phyloP scores from a whole-genome alignment of 1,140 invertebrate genomes.

The Drusus annulatus region DNA sequence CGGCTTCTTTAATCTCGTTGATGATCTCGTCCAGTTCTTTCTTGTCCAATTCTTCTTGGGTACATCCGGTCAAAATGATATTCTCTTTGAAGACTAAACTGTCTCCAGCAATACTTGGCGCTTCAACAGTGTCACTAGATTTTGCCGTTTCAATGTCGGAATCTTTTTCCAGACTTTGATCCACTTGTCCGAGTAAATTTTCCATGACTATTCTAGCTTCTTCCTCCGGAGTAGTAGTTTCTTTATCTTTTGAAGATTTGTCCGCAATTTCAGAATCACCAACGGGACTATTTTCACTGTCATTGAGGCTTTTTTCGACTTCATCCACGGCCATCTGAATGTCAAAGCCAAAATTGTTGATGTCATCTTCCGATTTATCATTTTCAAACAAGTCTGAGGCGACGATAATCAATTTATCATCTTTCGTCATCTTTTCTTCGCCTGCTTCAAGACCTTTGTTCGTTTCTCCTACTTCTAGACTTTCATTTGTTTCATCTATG shows the following conservation, averaged over 20 bases:
- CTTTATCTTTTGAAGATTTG: not conserved
- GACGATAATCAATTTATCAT: not conserved
- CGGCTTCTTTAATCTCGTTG: not conserved
- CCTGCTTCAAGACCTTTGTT: not conserved
- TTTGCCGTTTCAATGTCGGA: too few species aligned
- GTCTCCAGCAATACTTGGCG: too few species aligned
- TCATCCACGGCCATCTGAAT: slow-evolving; percentile 13
- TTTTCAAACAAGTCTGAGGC: slow-evolving; percentile 9
- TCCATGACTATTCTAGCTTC: not conserved
- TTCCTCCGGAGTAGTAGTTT: not conserved
- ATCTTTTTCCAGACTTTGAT: too few species aligned
- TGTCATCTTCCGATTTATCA: slow-evolving; percentile 13
- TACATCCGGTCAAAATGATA: too few species aligned
- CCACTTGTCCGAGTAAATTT: not conserved
- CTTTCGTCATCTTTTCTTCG: not conserved
- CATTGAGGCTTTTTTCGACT: not conserved
- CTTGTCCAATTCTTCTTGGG: not conserved
- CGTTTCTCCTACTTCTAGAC: not conserved
- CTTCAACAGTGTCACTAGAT: too few species aligned
- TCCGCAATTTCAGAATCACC: not conserved
- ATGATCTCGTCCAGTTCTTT: not conserved
- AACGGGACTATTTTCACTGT: not conserved
- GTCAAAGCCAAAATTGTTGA: slow-evolving; percentile 3
- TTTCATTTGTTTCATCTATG: slow-evolving; percentile 10
- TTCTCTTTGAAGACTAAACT: too few species aligned